Conservation (phyloP, 2,888 invertebrate genomes). For the Capitulum mitella region DNA sequence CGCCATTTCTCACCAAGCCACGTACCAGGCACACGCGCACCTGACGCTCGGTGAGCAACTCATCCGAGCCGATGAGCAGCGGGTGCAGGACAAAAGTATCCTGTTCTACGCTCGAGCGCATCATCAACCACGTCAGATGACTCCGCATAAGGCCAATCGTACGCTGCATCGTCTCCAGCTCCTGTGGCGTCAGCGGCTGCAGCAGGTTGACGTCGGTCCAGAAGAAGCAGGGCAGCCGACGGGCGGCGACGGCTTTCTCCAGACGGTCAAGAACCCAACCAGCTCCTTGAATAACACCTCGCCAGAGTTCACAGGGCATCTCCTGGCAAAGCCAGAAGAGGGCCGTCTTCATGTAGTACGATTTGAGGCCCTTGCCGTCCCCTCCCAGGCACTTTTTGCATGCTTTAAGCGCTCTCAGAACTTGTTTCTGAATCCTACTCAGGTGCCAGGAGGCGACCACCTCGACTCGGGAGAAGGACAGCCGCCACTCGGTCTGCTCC, state of each 20-base stretch:
- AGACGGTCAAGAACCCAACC: not conserved
- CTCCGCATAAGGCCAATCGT: not conserved
- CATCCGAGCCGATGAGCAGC: not conserved
- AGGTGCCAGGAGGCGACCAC: not conserved
- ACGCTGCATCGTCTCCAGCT: not conserved
- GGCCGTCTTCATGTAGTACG: not conserved
- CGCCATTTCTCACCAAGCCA: conserved; percentile 46
- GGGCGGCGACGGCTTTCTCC: not conserved
- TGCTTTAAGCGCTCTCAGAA: not conserved
- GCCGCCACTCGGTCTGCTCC: not conserved
- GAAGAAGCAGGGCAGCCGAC: not conserved
- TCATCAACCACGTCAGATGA: not conserved
- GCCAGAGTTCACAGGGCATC: not conserved
- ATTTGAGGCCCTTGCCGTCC: not conserved
- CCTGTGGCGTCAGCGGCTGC: not conserved
- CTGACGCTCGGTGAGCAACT: not conserved
- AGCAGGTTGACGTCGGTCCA: conserved; percentile 13
- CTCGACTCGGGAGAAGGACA: not conserved
- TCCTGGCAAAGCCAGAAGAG: not conserved
- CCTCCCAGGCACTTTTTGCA: not conserved
- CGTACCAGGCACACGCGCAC: conserved; percentile 46
- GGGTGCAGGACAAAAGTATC: not conserved
- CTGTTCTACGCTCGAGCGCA: not conserved
- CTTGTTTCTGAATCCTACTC: not conserved
- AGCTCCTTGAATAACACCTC: not conserved